These are phyloP conservation scores for Drosophila subquinaria DNA, from an alignment of 2,888 invertebrate species.

Conservation along the genomic window DNA sequence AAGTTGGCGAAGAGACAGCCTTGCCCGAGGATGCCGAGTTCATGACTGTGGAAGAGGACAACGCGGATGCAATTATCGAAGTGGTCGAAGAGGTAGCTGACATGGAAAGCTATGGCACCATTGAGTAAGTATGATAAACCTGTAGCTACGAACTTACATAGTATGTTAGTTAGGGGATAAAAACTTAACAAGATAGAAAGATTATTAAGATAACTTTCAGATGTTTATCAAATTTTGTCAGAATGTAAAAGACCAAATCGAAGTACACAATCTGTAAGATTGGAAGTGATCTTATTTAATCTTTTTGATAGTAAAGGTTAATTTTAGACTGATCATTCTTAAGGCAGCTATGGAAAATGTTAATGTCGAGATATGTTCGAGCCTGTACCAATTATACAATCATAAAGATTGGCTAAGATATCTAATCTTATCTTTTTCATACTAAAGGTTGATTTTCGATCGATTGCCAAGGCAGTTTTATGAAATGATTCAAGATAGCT, in stretches of 20 bases:
- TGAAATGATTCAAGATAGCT: too few relatives aligned
- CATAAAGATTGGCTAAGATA: background rate
- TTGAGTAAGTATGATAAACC: conserved; percentile 55
- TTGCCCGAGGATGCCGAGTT: conserved; percentile 30
- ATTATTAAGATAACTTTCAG: background rate
- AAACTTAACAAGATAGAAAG: background rate
- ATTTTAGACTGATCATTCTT: background rate
- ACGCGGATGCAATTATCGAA: conserved; percentile 70
- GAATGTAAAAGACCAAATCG: background rate
- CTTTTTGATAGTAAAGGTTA: background rate
- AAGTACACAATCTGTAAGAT: background rate
- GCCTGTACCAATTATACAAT: background rate
- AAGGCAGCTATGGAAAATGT: background rate
- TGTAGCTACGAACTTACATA: too few relatives aligned
- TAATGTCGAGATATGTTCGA: background rate
- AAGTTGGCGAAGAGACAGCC: background rate
- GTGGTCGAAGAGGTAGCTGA: conserved; percentile 68
- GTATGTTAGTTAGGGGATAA: background rate
- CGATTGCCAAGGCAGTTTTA: too few relatives aligned
- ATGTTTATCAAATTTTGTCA: background rate
- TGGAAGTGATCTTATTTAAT: background rate
- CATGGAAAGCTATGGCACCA: conserved; percentile 56
- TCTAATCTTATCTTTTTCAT: background rate
- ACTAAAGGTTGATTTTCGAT: background rate
- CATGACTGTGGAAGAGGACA: conserved; percentile 59